Evolutionary conservation across 2,797 vertebrate genomes (phyloP).

Genomic region (Macroramphosus scolopax): DNA sequence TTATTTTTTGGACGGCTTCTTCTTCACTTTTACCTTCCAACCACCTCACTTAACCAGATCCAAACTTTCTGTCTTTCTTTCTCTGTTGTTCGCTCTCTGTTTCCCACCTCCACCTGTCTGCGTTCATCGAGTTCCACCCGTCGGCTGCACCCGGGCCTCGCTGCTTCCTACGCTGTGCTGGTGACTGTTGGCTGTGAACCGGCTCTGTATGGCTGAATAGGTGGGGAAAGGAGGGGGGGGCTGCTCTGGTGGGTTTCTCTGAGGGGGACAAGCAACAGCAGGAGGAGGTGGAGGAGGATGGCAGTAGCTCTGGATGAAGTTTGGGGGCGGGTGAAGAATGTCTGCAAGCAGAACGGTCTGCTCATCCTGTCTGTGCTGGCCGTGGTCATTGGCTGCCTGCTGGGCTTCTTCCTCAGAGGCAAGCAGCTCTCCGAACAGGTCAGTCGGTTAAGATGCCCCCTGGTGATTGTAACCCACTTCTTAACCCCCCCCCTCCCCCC

Average conservation of each 20-base stretch:
- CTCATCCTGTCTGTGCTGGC: constrained; percentile 95
- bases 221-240: constrained; percentile 35
- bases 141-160: constrained; percentile 5
- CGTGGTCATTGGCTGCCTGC: constrained; percentile 93
- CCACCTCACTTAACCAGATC: not conserved
- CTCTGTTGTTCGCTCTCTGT: constrained; percentile 1
- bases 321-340: constrained; percentile 87
- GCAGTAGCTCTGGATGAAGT: constrained; percentile 84
- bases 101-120: constrained; percentile 5
- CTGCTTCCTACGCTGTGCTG: constrained; percentile 8
- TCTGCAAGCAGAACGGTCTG: constrained; percentile 92
- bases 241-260: constrained; percentile 47
- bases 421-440: constrained; percentile 93
- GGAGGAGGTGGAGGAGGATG: constrained; percentile 72
- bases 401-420: constrained; percentile 95
- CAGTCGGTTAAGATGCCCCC: constrained; percentile 52
- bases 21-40: constrained; percentile 16
- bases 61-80: not conserved
- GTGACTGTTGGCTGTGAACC: constrained; percentile 23
- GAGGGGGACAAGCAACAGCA: constrained; percentile 39
- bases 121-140: constrained; percentile 11
- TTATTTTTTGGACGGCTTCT: constrained; percentile 42
- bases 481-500: too few species aligned
- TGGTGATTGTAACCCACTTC: not conserved
- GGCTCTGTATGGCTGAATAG: constrained; percentile 79